A percentile compares a stretch with the other conserved stretches of the same genome.
phyloP scores from a whole-genome alignment of 1,140 invertebrate genomes.

The Akabosia matsudoensis region DNA sequence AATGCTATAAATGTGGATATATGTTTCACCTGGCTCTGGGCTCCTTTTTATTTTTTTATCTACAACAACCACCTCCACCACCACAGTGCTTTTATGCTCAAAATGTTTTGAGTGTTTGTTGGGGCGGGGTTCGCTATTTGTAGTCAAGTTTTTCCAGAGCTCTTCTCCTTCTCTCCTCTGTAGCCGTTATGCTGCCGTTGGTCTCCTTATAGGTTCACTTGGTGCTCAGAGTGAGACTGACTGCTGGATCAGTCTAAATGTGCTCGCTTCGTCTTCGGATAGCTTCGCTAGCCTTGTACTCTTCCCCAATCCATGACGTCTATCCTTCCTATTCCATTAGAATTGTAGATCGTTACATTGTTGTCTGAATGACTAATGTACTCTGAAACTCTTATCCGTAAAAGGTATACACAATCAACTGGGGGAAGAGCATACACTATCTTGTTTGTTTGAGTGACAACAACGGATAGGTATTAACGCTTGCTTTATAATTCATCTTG shows the following conservation, averaged over 20 bases:
- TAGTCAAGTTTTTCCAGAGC: conserved; percentile 9
- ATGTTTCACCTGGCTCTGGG: background rate
- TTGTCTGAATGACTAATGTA: background rate
- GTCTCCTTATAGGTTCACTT: background rate
- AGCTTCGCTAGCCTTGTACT: conserved; percentile 11
- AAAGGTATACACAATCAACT: background rate
- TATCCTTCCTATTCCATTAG: conserved; percentile 5
- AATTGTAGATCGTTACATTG: conserved; percentile 13
- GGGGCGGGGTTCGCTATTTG: conserved; percentile 16
- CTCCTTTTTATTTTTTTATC: background rate
- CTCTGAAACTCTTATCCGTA: background rate
- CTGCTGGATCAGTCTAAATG: conserved; percentile 10
- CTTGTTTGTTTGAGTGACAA: too few species aligned
- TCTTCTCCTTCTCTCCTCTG: background rate
- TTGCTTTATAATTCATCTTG: too few species aligned
- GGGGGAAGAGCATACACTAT: too few species aligned
- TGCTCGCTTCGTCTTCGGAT: conserved; percentile 3
- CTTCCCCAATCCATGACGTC: background rate
- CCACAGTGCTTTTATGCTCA: background rate
- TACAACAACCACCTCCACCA: background rate
- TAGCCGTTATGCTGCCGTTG: background rate
- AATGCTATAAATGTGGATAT: background rate
- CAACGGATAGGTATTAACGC: too few species aligned
- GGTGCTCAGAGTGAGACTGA: background rate
- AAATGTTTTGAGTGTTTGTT: conserved; percentile 6